Evolutionary conservation across 2,113 vertebrate genomes (phyloP), one percentile per base, ranked within the genome.

Genomic region (Oryzias melastigma): DNA sequence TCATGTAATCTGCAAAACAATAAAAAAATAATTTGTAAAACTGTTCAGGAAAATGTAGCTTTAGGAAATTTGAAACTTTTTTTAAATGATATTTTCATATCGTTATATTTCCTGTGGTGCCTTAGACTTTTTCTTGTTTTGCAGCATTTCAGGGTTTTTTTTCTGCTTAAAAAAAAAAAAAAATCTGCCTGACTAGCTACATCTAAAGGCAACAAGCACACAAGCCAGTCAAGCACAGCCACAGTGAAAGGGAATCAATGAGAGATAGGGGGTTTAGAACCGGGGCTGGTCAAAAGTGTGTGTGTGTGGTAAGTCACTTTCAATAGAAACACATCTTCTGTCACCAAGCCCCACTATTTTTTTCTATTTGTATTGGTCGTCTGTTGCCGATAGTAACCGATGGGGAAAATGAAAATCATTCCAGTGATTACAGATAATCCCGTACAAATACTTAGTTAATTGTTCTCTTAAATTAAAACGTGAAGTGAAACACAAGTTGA

Each of bases 171-270:
- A 77, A 47, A 22, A n/a, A 40, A 16, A 52, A 77, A 47, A 44
- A 53, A 8, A 3, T 20, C 10, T 65, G 16, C n/a, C 41, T 54
- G 51, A 50, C 27, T 44, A 18, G 41, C 18, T 53, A 43, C 35
- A 27, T 66, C 44, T 61, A 51, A 25, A 42, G 43, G 63, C 55
- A 41, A 25, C 5, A 20, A 72, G 19, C 46, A 19, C n/a, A 47
- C 46, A 19, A 47, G 17, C n/a, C n/a, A 47, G n/a, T 8, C 67
- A 54, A 68, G 53, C 50, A 35, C 35, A 10, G 59, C 68, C 19
- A 57, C 44, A 77, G 51, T 40, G 52, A 66, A 66, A 62, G 46
- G 27, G 52, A 70, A 77, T 81, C 78, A 83, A 73, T 77, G 75
- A 71, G 70, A 56, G 24, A 27, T 72, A 19, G 58, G 22, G 45